Conservation (phyloP, 2,113 vertebrate genomes). For the Pelecanoides urinatrix region DNA sequence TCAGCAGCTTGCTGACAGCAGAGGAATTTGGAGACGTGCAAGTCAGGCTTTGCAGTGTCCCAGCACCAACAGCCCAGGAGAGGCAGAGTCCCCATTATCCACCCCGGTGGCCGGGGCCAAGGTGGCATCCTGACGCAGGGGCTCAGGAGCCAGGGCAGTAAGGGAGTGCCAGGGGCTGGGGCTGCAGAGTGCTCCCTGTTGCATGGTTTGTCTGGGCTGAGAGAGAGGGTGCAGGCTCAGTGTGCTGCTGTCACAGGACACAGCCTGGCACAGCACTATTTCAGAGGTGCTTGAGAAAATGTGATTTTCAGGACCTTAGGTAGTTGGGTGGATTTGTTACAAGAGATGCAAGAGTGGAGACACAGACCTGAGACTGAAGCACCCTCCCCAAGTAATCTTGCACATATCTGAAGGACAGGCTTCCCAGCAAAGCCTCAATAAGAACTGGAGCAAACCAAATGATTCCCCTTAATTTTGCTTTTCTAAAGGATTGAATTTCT, state of each 20-base stretch:
- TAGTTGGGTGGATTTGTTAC: not conserved
- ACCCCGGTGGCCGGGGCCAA: not conserved
- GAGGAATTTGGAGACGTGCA: not conserved
- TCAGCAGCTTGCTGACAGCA: not conserved
- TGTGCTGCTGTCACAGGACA: not conserved
- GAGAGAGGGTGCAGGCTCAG: not conserved
- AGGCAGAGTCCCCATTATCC: not conserved
- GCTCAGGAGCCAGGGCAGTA: not conserved
- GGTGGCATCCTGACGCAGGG: accelerated
- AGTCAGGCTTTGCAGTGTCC: not conserved
- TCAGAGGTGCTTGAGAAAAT: accelerated
- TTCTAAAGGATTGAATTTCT: not conserved
- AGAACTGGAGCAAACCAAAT: not conserved
- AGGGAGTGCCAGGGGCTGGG: not conserved
- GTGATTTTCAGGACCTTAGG: not conserved
- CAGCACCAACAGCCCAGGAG: not conserved
- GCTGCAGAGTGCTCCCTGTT: not conserved
- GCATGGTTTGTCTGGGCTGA: not conserved
- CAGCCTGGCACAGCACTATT: not conserved
- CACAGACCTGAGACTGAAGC: not conserved
- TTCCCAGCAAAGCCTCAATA: not conserved
- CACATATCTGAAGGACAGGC: not conserved
- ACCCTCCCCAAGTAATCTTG: not conserved
- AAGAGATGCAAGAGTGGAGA: accelerated
- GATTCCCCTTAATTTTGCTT: not conserved